Base-by-base conservation (phyloP, 2,888 invertebrate genomes). In the Synergus umbraculus region DNA sequence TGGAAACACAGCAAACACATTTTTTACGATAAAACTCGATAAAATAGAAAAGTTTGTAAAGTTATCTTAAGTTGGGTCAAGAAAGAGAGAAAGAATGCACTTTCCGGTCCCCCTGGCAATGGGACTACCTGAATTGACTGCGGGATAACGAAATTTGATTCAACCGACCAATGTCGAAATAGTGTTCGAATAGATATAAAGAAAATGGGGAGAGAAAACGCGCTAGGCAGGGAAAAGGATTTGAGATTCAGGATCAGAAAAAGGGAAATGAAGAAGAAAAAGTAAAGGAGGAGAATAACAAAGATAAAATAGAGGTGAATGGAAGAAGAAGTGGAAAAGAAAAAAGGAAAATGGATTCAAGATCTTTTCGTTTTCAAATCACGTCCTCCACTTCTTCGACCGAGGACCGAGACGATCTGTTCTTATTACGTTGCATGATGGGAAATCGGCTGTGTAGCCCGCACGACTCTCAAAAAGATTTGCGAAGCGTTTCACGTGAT, bases 331-430 rank as follows among this genome's bases (percentile, higher is more conserved):
- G 18, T n/a, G 37, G 37, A 49, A 73, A 29, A 73, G 37, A 37
- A 37, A 37, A 37, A 37, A 37, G 5, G 37, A 37, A 37, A 37
- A 37, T 5, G 49, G 29, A 54, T 73, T 73, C 37, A 37, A 54
- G 69, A 73, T 46, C 69, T 37, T 73, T 73, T 73, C 54, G 73
- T 22, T 73, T 54, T n/a, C 73, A 73, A 73, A 73, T 73, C 73
- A 73, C 73, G 73, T 73, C 37, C n/a, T 73, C n/a, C n/a, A 5
- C 54, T 73, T 15, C 54, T 54, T 73, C 54, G 37, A 54, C 49
- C 49, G 54, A 37, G 54, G 73, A 37, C 54, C 37, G 41, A 10
- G 54, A 54, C 73, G 54, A 73, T 73, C 73, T 54, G 73, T 73
- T 37, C 73, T 54, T 54, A 73, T 73, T 73, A 73, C 73, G 37